Evolutionary conservation across 2,888 invertebrate genomes (phyloP).

Genomic region (Notodonta ziczac): DNA sequence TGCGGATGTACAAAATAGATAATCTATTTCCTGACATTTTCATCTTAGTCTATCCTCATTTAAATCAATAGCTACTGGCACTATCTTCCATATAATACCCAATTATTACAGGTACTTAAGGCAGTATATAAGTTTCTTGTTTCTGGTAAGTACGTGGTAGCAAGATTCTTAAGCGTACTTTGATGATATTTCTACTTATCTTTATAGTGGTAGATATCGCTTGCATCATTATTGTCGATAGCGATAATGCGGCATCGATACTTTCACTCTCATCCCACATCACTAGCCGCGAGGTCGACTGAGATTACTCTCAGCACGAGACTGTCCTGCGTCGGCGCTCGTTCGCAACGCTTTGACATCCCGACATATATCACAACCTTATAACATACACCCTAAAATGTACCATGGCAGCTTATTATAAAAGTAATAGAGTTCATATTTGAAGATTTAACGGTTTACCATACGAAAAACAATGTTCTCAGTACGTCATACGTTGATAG

Average conservation of each 20-base stretch:
- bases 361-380: constrained; percentile 65
- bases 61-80: too few relatives aligned
- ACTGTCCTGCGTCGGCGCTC: constrained; percentile 83
- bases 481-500: constrained; percentile 81
- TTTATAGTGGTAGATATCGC: not conserved
- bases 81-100: too few relatives aligned
- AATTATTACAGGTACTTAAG: too few relatives aligned
- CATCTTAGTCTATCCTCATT: too few relatives aligned
- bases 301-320: constrained; percentile 84
- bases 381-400: constrained; percentile 29
- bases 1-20: too few relatives aligned
- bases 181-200: too few relatives aligned
- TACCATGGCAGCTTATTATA: constrained; percentile 34
- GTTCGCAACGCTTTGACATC: constrained; percentile 84
- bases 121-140: too few relatives aligned
- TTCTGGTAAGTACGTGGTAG: too few relatives aligned
- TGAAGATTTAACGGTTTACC: constrained; percentile 5
- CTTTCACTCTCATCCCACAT: constrained; percentile 43
- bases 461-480: constrained; percentile 40
- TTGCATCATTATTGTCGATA: not conserved
- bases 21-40: too few relatives aligned
- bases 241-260: constrained; percentile 38
- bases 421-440: constrained; percentile 36
- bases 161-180: too few relatives aligned
- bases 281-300: constrained; percentile 69